A percentile compares a stretch with the other conserved stretches of the same genome.
Conservation (phyloP, 1,140 invertebrate species). For the Papilio aristodemus region DNA sequence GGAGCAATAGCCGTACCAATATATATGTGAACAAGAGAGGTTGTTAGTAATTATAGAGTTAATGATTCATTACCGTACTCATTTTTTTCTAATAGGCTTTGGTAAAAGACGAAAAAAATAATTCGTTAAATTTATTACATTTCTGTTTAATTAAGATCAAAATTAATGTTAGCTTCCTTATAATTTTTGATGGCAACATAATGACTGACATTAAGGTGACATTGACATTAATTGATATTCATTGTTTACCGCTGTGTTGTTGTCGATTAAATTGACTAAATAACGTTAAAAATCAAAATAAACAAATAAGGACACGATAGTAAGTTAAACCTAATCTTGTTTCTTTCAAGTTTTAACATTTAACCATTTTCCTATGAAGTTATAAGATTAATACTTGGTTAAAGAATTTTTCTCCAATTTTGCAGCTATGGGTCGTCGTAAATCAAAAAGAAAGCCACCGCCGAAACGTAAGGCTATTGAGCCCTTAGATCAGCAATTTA, state of each 20-base stretch:
- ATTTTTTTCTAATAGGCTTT: too few species aligned
- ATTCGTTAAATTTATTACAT: too few species aligned
- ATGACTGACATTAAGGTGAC: constrained; percentile 8
- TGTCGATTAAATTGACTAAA: neutral
- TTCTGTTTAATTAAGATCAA: too few species aligned
- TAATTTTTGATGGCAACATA: neutral
- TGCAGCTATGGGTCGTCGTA: constrained; percentile 91
- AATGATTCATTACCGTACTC: too few species aligned
- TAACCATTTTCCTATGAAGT: neutral
- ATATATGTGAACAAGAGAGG: too few species aligned
- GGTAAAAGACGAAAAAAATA: too few species aligned
- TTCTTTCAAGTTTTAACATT: neutral
- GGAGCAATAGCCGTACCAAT: too few species aligned
- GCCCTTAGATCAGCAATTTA: constrained; percentile 97
- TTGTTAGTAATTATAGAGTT: too few species aligned
- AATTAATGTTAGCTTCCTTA: too few species aligned
- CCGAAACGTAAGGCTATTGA: constrained; percentile 96
- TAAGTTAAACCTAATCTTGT: neutral
- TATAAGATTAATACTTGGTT: neutral
- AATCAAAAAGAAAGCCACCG: constrained; percentile 98
- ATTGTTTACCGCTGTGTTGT: neutral
- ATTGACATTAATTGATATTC: neutral
- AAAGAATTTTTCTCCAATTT: constrained; percentile 32
- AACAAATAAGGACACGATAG: neutral
- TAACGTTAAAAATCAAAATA: neutral